phyloP scores from a whole-genome alignment of 2,888 invertebrate species.

The Ramazzottius varieornatus region DNA sequence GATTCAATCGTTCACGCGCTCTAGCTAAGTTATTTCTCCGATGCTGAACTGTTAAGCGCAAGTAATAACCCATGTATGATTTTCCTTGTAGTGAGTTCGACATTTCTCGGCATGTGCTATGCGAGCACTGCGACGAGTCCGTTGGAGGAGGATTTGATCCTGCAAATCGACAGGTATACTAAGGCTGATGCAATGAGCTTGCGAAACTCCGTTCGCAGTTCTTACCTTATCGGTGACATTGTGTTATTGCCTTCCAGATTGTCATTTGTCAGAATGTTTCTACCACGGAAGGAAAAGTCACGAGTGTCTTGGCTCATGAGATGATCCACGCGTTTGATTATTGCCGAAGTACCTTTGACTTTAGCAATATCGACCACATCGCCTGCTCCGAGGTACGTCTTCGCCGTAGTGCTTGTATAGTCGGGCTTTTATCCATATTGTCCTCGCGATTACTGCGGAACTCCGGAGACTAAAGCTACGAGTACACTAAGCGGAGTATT shows the following conservation, averaged over 20 bases:
- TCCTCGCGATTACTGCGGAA: too few species aligned
- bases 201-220: background rate
- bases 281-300: slow-evolving; percentile 34
- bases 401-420: background rate
- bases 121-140: slow-evolving; percentile 55
- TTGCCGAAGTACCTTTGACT: slow-evolving; percentile 34
- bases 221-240: background rate
- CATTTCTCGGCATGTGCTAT: slow-evolving; percentile 58
- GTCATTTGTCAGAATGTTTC: slow-evolving; percentile 66
- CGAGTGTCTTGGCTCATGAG: slow-evolving; percentile 62
- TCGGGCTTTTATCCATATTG: too few species aligned
- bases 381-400: slow-evolving; percentile 53
- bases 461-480: too few species aligned
- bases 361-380: slow-evolving; percentile 55
- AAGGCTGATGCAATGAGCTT: background rate
- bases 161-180: slow-evolving; percentile 41
- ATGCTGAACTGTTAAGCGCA: background rate
- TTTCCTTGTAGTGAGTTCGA: slow-evolving; percentile 41
- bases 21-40: background rate
- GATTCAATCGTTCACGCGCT: too few species aligned
- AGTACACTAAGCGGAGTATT: too few species aligned
- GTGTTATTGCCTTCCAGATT: slow-evolving; percentile 31
- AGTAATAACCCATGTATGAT: background rate
- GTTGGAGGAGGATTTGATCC: slow-evolving; percentile 79
- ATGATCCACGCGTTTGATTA: slow-evolving; percentile 89